Conservation (phyloP, 2,797 vertebrate genomes). For the Steatocranus sp. region DNA sequence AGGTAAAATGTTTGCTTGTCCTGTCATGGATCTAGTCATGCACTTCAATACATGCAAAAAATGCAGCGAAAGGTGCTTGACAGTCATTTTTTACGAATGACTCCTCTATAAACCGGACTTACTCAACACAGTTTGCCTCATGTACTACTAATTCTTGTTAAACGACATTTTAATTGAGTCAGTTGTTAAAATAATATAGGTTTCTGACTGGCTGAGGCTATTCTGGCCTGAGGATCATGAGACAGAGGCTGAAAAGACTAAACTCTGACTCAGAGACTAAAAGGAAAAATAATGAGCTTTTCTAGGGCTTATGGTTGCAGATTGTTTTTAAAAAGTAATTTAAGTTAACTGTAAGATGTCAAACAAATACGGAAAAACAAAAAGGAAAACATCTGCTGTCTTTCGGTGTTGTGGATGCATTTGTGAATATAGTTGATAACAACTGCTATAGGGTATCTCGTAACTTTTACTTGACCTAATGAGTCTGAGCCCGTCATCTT, state of each 20-base stretch:
- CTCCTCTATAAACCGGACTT: not conserved
- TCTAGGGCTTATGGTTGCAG: not conserved
- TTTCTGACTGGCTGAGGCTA: constrained; percentile 19
- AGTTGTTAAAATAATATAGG: not conserved
- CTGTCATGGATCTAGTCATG: not conserved
- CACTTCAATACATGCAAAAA: not conserved
- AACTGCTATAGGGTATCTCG: not conserved
- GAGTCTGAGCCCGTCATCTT: not conserved
- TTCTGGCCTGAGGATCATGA: constrained; percentile 31
- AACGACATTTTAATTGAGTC: not conserved
- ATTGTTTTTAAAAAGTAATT: not conserved
- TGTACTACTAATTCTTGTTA: not conserved
- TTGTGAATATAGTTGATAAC: not conserved
- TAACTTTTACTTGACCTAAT: not conserved
- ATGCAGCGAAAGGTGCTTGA: not conserved
- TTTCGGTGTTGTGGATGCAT: not conserved
- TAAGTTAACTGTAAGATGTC: not conserved
- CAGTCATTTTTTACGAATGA: not conserved
- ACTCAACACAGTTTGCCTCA: not conserved
- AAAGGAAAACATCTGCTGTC: not conserved
- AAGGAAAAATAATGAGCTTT: accelerated
- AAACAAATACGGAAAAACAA: not conserved
- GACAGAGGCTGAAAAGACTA: not conserved
- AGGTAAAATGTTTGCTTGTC: not conserved
- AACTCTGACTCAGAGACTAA: not conserved